phyloP scores from a whole-genome alignment of 2,888 invertebrate species.

The Megalurothrips usitatus region DNA sequence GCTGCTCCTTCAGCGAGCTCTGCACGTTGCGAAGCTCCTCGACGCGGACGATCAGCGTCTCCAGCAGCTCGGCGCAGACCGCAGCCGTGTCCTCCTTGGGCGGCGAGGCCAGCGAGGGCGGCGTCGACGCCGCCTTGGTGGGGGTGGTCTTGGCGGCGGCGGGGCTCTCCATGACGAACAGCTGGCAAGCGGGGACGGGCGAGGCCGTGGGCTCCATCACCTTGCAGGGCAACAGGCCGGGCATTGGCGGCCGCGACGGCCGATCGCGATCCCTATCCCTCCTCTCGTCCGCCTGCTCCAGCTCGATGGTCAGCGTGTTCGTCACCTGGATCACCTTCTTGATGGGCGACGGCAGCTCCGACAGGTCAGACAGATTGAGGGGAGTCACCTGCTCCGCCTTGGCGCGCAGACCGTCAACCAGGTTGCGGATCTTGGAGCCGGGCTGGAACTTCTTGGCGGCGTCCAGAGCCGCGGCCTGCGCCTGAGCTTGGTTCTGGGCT shows the following conservation, averaged over 20 bases:
- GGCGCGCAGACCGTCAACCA: constrained; percentile 12
- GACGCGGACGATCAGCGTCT: not conserved
- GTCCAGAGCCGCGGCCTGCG: not conserved
- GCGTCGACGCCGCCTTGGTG: not conserved
- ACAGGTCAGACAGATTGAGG: not conserved
- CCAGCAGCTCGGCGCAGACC: not conserved
- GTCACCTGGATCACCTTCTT: constrained; percentile 22
- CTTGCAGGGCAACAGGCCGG: not conserved
- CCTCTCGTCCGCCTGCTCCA: not conserved
- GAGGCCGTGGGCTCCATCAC: not conserved
- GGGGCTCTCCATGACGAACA: not conserved
- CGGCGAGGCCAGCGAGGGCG: not conserved
- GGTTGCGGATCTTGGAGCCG: constrained; percentile 12
- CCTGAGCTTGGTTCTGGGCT: not conserved
- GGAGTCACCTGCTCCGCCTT: constrained; percentile 10
- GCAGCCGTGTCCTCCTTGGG: not conserved
- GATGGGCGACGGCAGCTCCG: not conserved
- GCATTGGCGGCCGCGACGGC: constrained; percentile 8
- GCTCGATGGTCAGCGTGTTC: constrained; percentile 13
- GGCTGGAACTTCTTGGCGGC: not conserved
- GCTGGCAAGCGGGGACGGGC: not conserved
- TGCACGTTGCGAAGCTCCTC: not conserved
- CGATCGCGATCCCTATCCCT: not conserved
- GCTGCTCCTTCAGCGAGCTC: constrained; percentile 20
- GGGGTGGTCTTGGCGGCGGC: not conserved